Evolutionary conservation across 2,888 invertebrate genomes (phyloP).

Genomic region (Eristalis pertinax): DNA sequence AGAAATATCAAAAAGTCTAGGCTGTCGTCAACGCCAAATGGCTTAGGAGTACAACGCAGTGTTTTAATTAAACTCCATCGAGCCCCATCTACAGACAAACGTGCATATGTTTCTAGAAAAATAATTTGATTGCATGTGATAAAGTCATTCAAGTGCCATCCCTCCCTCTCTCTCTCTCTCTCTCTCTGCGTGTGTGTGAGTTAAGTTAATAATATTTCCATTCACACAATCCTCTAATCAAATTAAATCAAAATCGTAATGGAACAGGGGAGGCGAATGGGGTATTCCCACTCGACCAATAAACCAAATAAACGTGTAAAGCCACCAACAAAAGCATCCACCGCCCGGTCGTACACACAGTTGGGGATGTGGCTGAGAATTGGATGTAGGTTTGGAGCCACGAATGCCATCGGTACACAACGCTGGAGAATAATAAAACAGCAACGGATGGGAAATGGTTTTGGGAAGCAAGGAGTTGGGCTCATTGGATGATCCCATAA

Average conservation of each 20-base stretch:
- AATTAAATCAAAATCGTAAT: constrained; percentile 81
- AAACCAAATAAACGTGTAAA: constrained; percentile 74
- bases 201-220: constrained; percentile 67
- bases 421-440: constrained; percentile 62
- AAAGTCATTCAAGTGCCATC: constrained; percentile 41
- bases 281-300: constrained; percentile 78
- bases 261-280: constrained; percentile 76
- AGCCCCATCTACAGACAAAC: not conserved
- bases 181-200: constrained; percentile 32
- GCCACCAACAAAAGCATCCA: not conserved
- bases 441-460: constrained; percentile 7
- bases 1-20: too few species aligned
- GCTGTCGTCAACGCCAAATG: too few species aligned
- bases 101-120: not conserved
- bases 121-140: constrained; percentile 65
- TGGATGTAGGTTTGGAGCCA: constrained; percentile 21
- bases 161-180: constrained; percentile 7
- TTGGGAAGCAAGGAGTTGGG: constrained; percentile 17
- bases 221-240: constrained; percentile 79
- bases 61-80: not conserved
- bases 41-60: too few species aligned
- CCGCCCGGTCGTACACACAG: not conserved
- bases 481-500: constrained; percentile 44
- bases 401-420: constrained; percentile 5
- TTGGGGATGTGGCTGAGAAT: constrained; percentile 21